Evolutionary conservation across 2,888 invertebrate genomes (phyloP), one percentile per base, ranked within the genome.

Genomic region (Sipha maydis): DNA sequence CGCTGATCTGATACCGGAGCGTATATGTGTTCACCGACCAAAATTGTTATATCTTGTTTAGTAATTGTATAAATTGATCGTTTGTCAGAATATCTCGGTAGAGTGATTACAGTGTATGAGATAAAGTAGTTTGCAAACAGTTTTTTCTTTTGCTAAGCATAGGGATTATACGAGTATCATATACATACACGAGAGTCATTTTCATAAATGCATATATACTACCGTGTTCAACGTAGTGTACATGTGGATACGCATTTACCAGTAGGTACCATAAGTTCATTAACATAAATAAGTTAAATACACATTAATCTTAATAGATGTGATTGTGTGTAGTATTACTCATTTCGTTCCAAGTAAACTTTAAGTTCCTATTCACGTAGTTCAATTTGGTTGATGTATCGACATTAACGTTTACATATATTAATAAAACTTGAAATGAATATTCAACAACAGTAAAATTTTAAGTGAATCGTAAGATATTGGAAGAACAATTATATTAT

Each of bases 331-430:
- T 31, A 34, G 17, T 48, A 31, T 48, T 61, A 61, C n/a, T 21
- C 34, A 61, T 17, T 61, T 79, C 56, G 25, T 25, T 79, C 79
- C 34, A 34, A 61, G 56, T 79, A 79, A 79, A 79, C 56, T 79
- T 79, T 79, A 61, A 25, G 56, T 61, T 61, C 21, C 25, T 34
- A 79, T 25, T 14, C 31, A 34, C 3, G n/a, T 11, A 4, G 34
- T 25, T 61, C 21, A 61, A 79, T 25, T 56, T 79, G 31, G 56
- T 21, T 21, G 31, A 78, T 56, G 31, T 21, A 61, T 79, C 28
- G 21, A 69, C 9, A 4, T 7, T 9, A n/a, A 67, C 54, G 28
- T 78, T 31, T 31, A 54, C 28, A 48, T 28, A 54, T 48, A 54
- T 54, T 31, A 54, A 54, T 78, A 31, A 78, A 31, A 78, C 48